A percentile compares a stretch with the other conserved stretches of the same genome.
Conservation (phyloP, 2,113 vertebrate species). For the Erythrocebus patas region DNA sequence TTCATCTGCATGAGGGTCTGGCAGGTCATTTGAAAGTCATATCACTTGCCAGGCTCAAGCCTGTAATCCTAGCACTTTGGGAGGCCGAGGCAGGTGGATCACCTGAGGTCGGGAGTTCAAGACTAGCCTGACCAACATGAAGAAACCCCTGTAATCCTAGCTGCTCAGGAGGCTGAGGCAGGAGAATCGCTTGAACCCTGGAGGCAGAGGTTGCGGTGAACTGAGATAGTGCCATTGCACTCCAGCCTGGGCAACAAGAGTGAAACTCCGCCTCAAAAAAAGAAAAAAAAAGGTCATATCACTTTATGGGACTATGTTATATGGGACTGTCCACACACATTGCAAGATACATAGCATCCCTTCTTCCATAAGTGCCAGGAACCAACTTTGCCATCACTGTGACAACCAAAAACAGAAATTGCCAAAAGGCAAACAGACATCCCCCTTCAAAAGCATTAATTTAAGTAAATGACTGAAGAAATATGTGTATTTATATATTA, state of each 20-base stretch:
- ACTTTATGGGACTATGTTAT: not conserved
- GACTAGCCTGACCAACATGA: too few relatives aligned
- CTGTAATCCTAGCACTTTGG: too few relatives aligned
- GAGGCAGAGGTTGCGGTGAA: too few relatives aligned
- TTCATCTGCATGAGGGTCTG: not conserved
- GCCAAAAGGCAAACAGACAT: not conserved
- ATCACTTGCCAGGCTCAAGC: not conserved
- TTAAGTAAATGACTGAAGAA: constrained; percentile 24
- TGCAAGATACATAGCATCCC: not conserved
- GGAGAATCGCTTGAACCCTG: too few relatives aligned
- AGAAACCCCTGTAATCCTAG: too few relatives aligned
- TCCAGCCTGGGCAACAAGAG: too few relatives aligned
- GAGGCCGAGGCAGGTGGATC: too few relatives aligned
- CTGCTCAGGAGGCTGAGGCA: too few relatives aligned
- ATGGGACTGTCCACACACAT: not conserved
- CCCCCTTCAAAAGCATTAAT: not conserved
- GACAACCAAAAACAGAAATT: not conserved
- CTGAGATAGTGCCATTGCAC: too few relatives aligned
- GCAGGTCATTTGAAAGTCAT: not conserved
- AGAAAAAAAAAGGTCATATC: not conserved
- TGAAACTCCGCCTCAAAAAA: too few relatives aligned
- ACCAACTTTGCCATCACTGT: not conserved
- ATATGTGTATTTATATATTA: not conserved
- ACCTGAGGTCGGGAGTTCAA: too few relatives aligned
- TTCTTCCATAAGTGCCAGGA: not conserved